These are phyloP conservation scores for Ditula angustiorana DNA, from an alignment of 2,888 invertebrate genomes.

Conservation along the genomic window DNA sequence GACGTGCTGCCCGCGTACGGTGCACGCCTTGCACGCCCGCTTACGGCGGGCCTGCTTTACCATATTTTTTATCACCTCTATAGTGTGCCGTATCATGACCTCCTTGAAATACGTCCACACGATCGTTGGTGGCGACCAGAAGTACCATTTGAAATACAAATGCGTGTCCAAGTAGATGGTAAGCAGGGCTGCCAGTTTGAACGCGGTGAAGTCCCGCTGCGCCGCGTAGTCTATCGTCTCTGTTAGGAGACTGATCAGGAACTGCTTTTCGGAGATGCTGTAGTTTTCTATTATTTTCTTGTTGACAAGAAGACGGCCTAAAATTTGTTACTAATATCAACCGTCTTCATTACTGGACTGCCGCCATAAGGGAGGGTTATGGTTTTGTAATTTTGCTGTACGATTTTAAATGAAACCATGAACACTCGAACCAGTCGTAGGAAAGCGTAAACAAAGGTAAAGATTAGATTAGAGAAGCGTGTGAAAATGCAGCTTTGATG, in stretches of 20 bases:
- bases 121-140: constrained; percentile 64
- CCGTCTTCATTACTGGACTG: too few relatives aligned
- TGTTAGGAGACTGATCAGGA: constrained; percentile 58
- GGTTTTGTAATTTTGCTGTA: too few relatives aligned
- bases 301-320: constrained; percentile 63
- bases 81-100: constrained; percentile 70
- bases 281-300: constrained; percentile 64
- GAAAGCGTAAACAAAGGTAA: too few relatives aligned
- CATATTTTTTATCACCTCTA: constrained; percentile 72
- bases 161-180: constrained; percentile 69
- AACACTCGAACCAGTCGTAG: too few relatives aligned
- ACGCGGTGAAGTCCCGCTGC: constrained; percentile 62
- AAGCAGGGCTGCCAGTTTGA: constrained; percentile 64
- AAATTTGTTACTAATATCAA: not conserved
- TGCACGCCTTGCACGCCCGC: too few relatives aligned
- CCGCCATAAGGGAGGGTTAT: too few relatives aligned
- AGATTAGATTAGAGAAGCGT: too few relatives aligned
- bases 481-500: too few relatives aligned
- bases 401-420: too few relatives aligned
- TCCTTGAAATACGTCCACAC: constrained; percentile 76
- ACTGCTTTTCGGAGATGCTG: constrained; percentile 63
- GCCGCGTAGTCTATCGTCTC: constrained; percentile 72
- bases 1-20: too few relatives aligned
- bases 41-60: too few relatives aligned
- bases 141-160: constrained; percentile 70